Evolutionary conservation across 1,140 invertebrate genomes (phyloP).

Genomic region (Akabosia matsudoensis): DNA sequence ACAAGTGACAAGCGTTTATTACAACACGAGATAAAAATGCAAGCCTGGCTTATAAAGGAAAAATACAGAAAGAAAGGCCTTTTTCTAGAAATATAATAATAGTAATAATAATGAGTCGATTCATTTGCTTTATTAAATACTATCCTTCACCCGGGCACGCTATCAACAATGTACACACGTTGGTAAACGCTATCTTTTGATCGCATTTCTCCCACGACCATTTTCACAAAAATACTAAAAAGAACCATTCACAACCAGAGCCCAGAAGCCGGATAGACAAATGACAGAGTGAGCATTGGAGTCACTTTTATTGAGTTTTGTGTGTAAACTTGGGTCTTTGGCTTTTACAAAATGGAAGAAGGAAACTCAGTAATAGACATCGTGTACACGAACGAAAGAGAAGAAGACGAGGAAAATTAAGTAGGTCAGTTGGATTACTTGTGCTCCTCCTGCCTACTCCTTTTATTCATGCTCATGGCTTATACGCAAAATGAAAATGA

Average conservation of each 20-base stretch:
- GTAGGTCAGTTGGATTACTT: slow-evolving; percentile 5
- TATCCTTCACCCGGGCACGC: not conserved
- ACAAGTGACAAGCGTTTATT: no score
- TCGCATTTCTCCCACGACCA: not conserved
- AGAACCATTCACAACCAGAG: not conserved
- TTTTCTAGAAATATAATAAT: no score
- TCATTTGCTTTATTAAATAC: not conserved
- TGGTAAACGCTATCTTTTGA: no score
- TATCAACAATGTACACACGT: no score
- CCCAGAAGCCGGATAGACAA: not conserved
- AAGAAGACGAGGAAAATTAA: slow-evolving; percentile 7
- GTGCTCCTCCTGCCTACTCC: not conserved
- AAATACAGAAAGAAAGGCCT: no score
- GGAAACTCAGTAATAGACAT: not conserved
- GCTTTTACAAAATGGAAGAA: not conserved
- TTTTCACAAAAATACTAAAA: not conserved
- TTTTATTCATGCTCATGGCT: not conserved
- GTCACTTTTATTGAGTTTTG: not conserved
- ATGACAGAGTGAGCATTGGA: not conserved
- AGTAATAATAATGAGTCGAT: no score
- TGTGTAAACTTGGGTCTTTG: not conserved
- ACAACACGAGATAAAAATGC: no score
- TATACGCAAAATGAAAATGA: no score
- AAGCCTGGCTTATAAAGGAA: no score
- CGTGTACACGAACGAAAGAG: not conserved